Evolutionary conservation across 2,797 vertebrate genomes (phyloP), one percentile per base, ranked within the genome.

Genomic region (Ciconia nigra): DNA sequence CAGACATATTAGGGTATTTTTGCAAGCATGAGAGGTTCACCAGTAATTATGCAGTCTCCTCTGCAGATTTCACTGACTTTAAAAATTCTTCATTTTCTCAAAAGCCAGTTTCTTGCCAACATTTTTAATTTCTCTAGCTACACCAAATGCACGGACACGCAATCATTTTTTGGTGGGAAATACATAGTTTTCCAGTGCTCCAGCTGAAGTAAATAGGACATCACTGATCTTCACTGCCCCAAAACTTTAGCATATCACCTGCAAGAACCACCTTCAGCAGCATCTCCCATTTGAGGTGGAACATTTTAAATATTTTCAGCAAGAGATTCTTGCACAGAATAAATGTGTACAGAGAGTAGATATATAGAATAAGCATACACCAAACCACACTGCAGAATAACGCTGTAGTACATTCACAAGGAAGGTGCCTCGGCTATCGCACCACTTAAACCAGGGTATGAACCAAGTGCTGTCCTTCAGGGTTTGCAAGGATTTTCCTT

Each of bases 1-100:
- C 90, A 96, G 85, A 89, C 47, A 8, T 93, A 83, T 82, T 46
- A 77, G 83, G 47, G 55, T 89, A 52, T 59, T 95, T 94, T 85
- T 90, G 37, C 91, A 94, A 94, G 72, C 49, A 1, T 44, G 61
- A 93, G 83, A 95, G 31, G 47, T 69, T 95, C 71, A 89, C n/a
- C 74, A 90, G 46, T 79, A 87, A 94, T 69, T 80, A 46, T 0
- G 0, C 33, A 29, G n/a, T 31, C 41, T 77, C 73, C 78, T 92
- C 52, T 62, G 62, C 70, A 83, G 44, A 94, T 90, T 89, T 41
- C 47, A 83, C 7, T 20, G 44, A 46, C 51, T 69, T 62, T 35
- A 31, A 83, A 88, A 83, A 16, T 10, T 73, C 82, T 29, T 15
- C 1, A 8, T 59, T 87, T 84, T 63, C 74, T 90, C 70, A 65